Percentiles rank a stretch among this genome's conserved stretches.
phyloP scores from a whole-genome alignment of 2,113 vertebrate genomes.

The Eclectus roratus region DNA sequence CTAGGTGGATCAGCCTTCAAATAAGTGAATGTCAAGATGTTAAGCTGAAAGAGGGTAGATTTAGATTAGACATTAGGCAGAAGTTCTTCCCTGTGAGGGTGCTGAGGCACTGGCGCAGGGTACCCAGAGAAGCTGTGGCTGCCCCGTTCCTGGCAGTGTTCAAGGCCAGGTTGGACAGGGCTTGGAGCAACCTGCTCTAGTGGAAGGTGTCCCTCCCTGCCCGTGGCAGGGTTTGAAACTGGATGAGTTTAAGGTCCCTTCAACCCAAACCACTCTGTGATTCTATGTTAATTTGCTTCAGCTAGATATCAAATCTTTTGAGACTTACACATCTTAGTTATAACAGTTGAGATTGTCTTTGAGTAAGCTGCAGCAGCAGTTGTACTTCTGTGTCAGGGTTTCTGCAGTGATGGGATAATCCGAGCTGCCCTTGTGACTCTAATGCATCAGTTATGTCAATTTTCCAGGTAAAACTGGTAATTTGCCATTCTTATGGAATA shows the following conservation, averaged over 20 bases:
- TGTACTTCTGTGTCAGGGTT: neutral
- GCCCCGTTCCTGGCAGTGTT: neutral
- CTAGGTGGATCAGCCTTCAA: neutral
- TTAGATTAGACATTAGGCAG: neutral
- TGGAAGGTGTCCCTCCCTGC: neutral
- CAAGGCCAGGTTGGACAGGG: neutral
- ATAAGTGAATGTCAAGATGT: neutral
- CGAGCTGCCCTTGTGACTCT: neutral
- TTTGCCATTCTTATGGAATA: neutral
- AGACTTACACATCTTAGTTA: neutral
- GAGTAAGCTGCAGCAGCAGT: neutral
- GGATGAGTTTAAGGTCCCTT: neutral
- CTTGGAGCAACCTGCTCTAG: neutral
- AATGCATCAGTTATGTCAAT: neutral
- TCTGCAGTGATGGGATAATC: neutral
- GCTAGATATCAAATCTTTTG: neutral
- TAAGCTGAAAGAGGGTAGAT: neutral
- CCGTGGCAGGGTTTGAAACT: neutral
- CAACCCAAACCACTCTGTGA: neutral
- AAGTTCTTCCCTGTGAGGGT: neutral
- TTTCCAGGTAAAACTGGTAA: neutral
- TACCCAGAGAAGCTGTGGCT: neutral
- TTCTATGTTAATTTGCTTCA: neutral
- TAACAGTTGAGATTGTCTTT: neutral
- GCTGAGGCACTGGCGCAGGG: neutral